Conservation (phyloP, 2,797 vertebrate genomes). For the Eulemur coronatus region DNA sequence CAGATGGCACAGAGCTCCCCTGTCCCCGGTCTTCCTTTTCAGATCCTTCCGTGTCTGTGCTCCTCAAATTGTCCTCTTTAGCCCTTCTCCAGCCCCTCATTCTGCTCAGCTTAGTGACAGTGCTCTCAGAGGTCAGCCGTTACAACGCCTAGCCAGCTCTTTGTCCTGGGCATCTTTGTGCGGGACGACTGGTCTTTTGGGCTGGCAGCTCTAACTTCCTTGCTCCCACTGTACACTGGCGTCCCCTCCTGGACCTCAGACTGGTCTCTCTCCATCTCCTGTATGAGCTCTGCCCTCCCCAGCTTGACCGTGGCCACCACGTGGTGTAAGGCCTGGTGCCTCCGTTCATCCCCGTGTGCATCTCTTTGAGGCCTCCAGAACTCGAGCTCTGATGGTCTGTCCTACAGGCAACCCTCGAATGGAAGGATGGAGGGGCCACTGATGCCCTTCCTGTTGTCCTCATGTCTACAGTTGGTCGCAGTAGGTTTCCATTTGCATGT, state of each 20-base stretch:
- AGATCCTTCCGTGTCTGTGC: background rate
- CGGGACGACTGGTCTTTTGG: background rate
- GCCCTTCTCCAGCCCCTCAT: background rate
- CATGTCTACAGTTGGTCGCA: background rate
- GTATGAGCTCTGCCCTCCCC: background rate
- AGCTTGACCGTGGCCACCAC: background rate
- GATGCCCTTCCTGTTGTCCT: background rate
- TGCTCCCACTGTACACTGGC: background rate
- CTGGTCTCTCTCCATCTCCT: background rate
- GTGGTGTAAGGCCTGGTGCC: background rate
- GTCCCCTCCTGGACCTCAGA: background rate
- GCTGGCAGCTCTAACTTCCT: background rate
- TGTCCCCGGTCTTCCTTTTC: background rate
- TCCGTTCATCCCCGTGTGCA: background rate
- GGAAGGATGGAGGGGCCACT: background rate
- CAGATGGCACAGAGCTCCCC: background rate
- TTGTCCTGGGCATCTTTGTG: background rate
- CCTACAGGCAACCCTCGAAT: background rate
- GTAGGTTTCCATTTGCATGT: slow-evolving; percentile 20
- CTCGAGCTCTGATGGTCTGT: background rate
- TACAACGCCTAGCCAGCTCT: background rate
- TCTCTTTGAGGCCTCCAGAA: background rate
- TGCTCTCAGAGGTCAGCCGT: background rate
- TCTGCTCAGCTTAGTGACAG: background rate
- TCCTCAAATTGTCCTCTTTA: background rate